Percentiles rank a stretch among this genome's conserved stretches.
These are phyloP conservation scores for Eulemur macaco DNA, from an alignment of 2,113 vertebrate species.

Conservation along the genomic window DNA sequence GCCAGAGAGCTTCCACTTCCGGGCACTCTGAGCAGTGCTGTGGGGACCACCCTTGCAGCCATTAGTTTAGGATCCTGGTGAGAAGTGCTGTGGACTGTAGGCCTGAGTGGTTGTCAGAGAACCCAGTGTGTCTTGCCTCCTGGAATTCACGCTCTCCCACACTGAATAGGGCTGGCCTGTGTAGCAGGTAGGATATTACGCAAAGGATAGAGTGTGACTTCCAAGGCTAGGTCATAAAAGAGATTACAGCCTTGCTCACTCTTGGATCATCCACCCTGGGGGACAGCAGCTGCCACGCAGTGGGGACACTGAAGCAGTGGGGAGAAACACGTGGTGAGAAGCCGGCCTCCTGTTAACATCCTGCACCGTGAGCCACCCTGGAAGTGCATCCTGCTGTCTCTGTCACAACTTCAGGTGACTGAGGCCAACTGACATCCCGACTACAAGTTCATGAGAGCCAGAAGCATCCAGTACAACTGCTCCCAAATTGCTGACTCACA, in stretches of 20 bases:
- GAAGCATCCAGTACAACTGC: neutral
- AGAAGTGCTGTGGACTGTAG: too few relatives aligned
- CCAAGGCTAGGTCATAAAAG: neutral
- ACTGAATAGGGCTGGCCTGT: neutral
- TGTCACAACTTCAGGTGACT: neutral
- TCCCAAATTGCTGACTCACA: neutral
- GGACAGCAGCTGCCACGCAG: neutral
- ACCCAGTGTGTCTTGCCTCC: neutral
- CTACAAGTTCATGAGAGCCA: neutral
- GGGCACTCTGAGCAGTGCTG: accelerated
- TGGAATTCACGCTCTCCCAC: neutral
- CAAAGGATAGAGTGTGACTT: neutral
- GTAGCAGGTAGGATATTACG: neutral
- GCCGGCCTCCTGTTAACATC: too few relatives aligned
- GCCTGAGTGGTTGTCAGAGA: neutral
- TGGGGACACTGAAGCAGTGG: neutral
- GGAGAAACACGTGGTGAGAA: neutral
- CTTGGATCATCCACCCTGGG: neutral
- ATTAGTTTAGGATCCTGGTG: neutral
- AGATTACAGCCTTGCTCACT: too few relatives aligned
- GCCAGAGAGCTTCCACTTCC: neutral
- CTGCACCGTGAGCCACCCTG: neutral
- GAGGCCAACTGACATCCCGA: neutral
- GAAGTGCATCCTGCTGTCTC: neutral
- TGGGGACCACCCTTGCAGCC: accelerated